Base-by-base conservation (phyloP, 2,113 vertebrate genomes). In the Hydrochoerus hydrochaeris region DNA sequence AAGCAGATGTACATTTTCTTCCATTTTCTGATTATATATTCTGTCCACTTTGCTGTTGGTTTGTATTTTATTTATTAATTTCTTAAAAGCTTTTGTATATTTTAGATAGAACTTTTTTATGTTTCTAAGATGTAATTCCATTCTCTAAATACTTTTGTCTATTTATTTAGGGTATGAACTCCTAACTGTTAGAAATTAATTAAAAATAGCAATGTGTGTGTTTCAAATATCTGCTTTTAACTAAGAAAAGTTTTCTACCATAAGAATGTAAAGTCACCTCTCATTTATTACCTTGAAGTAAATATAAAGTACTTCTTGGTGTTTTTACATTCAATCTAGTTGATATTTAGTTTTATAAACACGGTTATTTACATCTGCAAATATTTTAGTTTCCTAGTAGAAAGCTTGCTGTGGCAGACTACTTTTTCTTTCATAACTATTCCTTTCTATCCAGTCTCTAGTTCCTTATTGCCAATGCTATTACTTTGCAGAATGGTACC, bases 41-140 rank as follows among this genome's bases (percentile, higher is more conserved):
- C 85, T 65, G 28, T 4, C 11, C 57, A 54, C 5, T 52, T 75
- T 92, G 0, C 7, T n/a, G 19, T 81, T 75, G 30, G 7, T 83
- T 88, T 58, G 7, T 62, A 2, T 65, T 90, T 91, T 63, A 10
- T 75, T 63, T 77, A 87, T 83, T 93, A 89, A 73, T 73, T 69
- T 1, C 3, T 62, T 87, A 22, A 0, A 62, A 3, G 1, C 28
- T 0, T 90, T 38, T 78, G 1, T 63, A 1, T 88, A 26, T 60
- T 78, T 96, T 87, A 90, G 26, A 54, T 91, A 81, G 12, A 44
- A 52, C 46, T 3, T 41, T 20, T 41, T 26, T 65, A 73, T 65
- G 4, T 20, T 17, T 1, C 62, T 38, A 60, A 91, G 58, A 60
- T 41, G 9, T 58, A 49, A 63, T 38, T 86, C 0, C 78, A 28